phyloP scores from a whole-genome alignment of 2,113 vertebrate species.

The Pontoporia blainvillei region DNA sequence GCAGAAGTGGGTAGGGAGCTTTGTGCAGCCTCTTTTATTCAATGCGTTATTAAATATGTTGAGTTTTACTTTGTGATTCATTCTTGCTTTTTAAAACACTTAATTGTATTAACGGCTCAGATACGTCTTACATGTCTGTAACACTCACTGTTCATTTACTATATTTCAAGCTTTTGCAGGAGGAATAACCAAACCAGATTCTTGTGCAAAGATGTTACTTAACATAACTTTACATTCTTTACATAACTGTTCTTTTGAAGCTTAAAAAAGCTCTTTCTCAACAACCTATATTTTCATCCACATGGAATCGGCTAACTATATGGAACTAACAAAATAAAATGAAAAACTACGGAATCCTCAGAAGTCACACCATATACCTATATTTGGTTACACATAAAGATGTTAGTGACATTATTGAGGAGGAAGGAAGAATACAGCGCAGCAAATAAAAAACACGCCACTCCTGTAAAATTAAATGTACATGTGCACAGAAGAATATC shows the following conservation, averaged over 20 bases:
- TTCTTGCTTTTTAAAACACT: slow-evolving; percentile 11
- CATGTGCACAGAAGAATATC: not conserved
- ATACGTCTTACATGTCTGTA: not conserved
- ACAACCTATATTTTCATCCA: slow-evolving; percentile 41
- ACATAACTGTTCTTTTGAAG: slow-evolving; percentile 43
- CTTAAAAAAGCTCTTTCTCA: slow-evolving; percentile 41
- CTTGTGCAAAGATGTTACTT: slow-evolving; percentile 49
- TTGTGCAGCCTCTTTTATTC: not conserved
- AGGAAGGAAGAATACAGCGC: not conserved
- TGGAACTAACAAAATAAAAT: slow-evolving; percentile 41
- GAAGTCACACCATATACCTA: not conserved
- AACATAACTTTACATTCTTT: slow-evolving; percentile 53
- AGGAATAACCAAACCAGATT: slow-evolving; percentile 40
- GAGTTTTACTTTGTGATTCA: not conserved
- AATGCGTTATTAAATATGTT: not conserved
- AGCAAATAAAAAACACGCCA: not conserved
- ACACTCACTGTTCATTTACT: not conserved
- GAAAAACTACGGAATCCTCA: not conserved
- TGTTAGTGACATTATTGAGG: not conserved
- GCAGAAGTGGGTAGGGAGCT: not conserved
- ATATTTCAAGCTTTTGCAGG: slow-evolving; percentile 43
- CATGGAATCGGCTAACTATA: slow-evolving; percentile 28
- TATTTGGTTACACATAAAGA: not conserved
- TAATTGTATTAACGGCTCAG: not conserved
- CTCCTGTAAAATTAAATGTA: not conserved